These are phyloP conservation scores for Indicator maculatus DNA, from an alignment of 2,113 vertebrate genomes.

Conservation along the genomic window DNA sequence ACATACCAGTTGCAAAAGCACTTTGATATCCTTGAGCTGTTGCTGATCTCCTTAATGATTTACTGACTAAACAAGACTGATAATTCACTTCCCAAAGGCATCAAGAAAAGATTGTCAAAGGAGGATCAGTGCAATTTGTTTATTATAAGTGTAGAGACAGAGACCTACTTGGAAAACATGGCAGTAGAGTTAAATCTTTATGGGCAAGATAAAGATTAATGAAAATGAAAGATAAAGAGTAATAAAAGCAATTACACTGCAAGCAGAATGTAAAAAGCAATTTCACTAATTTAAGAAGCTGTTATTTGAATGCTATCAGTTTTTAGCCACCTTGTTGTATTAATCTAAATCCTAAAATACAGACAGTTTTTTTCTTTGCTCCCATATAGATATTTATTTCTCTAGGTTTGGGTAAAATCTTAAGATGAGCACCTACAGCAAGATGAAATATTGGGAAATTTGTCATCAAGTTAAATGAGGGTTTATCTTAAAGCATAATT, in stretches of 20 bases:
- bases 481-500: background rate
- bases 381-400: background rate
- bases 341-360: background rate
- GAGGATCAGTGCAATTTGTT: background rate
- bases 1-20: background rate
- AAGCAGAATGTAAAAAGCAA: background rate
- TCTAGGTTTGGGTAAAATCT: background rate
- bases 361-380: background rate
- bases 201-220: constrained; percentile 33
- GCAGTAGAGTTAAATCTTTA: constrained; percentile 26
- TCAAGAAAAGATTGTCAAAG: background rate
- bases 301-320: background rate
- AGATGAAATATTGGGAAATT: background rate
- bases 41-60: background rate
- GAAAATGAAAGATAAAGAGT: constrained; percentile 22
- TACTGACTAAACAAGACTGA: background rate
- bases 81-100: constrained; percentile 16
- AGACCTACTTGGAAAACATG: background rate
- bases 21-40: background rate
- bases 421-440: background rate
- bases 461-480: background rate
- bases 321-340: background rate
- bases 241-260: background rate
- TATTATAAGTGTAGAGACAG: background rate
- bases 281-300: background rate